These are phyloP conservation scores for Onychomys leucogaster DNA, from an alignment of 2,797 vertebrate species.

Conservation along the genomic window DNA sequence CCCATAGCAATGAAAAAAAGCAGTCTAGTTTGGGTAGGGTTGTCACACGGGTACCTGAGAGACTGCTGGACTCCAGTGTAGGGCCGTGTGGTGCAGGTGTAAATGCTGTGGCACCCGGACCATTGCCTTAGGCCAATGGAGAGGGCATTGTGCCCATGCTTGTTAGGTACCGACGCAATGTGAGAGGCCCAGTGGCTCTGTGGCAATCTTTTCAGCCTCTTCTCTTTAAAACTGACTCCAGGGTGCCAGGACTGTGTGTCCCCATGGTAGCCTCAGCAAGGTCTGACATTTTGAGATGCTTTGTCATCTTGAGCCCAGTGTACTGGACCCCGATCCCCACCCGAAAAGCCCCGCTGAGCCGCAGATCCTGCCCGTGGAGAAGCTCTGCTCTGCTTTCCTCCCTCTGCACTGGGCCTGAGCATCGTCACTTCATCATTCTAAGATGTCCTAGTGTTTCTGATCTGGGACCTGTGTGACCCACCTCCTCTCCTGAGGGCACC, in stretches of 20 bases:
- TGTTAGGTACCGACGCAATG: not conserved
- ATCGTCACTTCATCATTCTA: not conserved
- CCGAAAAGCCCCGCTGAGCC: not conserved
- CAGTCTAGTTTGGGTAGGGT: not conserved
- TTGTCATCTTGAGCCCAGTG: not conserved
- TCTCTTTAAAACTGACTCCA: not conserved
- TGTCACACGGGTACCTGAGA: not conserved
- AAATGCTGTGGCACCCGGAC: not conserved
- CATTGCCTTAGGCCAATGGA: not conserved
- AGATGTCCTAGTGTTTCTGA: not conserved
- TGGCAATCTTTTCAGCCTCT: not conserved
- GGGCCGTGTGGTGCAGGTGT: rapidly evolving
- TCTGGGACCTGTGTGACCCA: not conserved
- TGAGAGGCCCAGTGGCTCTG: not conserved
- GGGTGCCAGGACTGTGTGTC: not conserved
- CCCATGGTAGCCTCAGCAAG: not conserved
- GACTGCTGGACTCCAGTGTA: not conserved
- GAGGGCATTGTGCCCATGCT: too few species aligned
- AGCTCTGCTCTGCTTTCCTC: not conserved
- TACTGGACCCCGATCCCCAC: not conserved
- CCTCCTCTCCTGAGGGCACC: not conserved
- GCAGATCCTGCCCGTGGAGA: not conserved
- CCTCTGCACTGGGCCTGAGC: not conserved
- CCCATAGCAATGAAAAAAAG: not conserved
- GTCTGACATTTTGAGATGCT: not conserved